Conservation (phyloP, 2,888 invertebrate genomes). For the Ochropleura leucogaster region DNA sequence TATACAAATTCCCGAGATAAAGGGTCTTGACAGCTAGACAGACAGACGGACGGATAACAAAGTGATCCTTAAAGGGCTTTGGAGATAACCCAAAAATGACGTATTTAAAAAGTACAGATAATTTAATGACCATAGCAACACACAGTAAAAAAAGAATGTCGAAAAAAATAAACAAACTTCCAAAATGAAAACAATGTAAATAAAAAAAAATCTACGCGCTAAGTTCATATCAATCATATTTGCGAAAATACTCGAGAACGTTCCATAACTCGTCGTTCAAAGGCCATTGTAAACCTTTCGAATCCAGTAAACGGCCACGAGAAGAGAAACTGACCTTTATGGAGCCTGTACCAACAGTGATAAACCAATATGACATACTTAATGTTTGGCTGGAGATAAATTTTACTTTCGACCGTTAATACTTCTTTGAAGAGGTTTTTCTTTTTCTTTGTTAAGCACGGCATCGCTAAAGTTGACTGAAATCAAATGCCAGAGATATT, state of each 20-base stretch:
- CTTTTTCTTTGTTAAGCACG: constrained; percentile 39
- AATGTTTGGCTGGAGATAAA: constrained; percentile 66
- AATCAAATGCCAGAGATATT: constrained; percentile 36
- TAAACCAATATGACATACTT: constrained; percentile 76
- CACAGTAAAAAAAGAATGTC: too few species aligned
- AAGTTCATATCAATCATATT: constrained; percentile 26
- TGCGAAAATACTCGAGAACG: constrained; percentile 33
- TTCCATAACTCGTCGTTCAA: constrained; percentile 41
- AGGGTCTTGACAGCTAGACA: too few species aligned
- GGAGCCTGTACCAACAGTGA: constrained; percentile 81
- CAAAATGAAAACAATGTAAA: too few species aligned
- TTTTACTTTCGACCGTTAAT: constrained; percentile 60
- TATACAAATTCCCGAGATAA: too few species aligned
- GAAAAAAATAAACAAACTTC: too few species aligned
- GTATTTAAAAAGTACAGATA: too few species aligned
- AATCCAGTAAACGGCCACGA: constrained; percentile 68
- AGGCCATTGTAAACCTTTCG: constrained; percentile 67
- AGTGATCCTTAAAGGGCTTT: too few species aligned
- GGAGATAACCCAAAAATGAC: too few species aligned
- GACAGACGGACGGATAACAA: too few species aligned
- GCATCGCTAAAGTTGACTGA: constrained; percentile 35
- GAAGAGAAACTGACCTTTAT: constrained; percentile 69
- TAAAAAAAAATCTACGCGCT: too few species aligned
- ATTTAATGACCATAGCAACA: too few species aligned
- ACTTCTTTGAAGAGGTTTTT: constrained; percentile 60